Evolutionary conservation across 2,113 vertebrate species (phyloP).

Genomic region (Solea senegalensis): DNA sequence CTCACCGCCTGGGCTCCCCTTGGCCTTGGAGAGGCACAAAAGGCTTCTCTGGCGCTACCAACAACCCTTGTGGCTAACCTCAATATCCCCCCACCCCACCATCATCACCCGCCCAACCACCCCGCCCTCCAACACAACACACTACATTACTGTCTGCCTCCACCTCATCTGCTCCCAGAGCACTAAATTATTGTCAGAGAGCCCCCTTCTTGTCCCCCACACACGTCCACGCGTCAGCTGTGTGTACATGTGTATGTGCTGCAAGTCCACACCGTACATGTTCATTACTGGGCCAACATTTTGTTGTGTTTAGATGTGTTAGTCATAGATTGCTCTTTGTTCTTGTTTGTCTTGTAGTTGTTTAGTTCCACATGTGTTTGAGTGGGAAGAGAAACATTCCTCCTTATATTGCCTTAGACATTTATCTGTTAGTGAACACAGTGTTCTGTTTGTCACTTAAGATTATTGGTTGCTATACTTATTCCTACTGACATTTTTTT

Average conservation of each 20-base stretch:
- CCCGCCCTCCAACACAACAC: constrained; percentile 41
- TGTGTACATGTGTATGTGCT: constrained; percentile 14
- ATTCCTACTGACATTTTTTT: constrained; percentile 12
- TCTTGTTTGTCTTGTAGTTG: constrained; percentile 15
- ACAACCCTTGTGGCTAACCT: constrained; percentile 75
- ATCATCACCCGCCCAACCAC: neutral
- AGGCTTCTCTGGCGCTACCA: constrained; percentile 62
- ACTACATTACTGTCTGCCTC: constrained; percentile 71
- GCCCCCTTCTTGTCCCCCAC: constrained; percentile 26
- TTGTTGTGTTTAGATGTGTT: constrained; percentile 25
- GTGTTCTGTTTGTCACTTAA: constrained; percentile 18
- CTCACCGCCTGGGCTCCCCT: constrained; percentile 65
- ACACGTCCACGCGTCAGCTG: constrained; percentile 63
- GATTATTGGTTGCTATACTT: constrained; percentile 31
- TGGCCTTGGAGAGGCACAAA: constrained; percentile 67
- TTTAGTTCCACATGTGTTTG: constrained; percentile 31
- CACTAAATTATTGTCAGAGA: constrained; percentile 70
- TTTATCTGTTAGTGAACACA: constrained; percentile 11
- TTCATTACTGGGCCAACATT: constrained; percentile 35
- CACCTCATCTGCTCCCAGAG: constrained; percentile 67
- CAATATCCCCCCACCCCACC: constrained; percentile 55
- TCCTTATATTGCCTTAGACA: neutral
- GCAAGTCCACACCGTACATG: neutral
- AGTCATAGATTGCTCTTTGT: constrained; percentile 1
- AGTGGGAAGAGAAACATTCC: constrained; percentile 12